Evolutionary conservation across 2,888 invertebrate species (phyloP).

Genomic region (Bembecia ichneumoniformis): DNA sequence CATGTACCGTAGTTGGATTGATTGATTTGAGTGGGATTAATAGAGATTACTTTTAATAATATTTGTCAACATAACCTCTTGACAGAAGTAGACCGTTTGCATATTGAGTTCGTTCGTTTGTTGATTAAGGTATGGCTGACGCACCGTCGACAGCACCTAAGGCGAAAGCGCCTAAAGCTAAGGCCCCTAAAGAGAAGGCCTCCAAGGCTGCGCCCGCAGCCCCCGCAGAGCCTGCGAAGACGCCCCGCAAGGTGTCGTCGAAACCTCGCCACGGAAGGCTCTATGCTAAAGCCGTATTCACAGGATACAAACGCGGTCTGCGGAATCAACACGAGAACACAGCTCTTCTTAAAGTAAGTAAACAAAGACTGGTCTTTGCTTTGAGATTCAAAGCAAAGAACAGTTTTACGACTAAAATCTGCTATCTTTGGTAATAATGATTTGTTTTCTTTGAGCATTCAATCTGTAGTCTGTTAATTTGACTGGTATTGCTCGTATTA

Average conservation of each 20-base stretch:
- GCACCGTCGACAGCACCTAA: conserved; percentile 68
- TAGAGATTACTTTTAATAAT: conserved; percentile 35
- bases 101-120: background rate
- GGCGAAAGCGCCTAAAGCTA: conserved; percentile 70
- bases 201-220: conserved; percentile 69
- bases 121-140: conserved; percentile 76
- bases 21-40: conserved; percentile 28
- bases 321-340: conserved; percentile 99
- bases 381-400: background rate
- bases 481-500: too few species aligned
- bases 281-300: conserved; percentile 98
- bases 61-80: conserved; percentile 66
- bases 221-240: conserved; percentile 66
- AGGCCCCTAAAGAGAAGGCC: conserved; percentile 72
- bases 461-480: too few species aligned
- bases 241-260: conserved; percentile 61
- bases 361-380: background rate
- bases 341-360: conserved; percentile 84
- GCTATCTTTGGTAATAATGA: too few species aligned
- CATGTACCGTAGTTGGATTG: conserved; percentile 27
- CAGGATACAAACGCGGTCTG: conserved; percentile 94
- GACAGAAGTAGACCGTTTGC: conserved; percentile 15
- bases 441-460: too few species aligned
- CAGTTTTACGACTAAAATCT: too few species aligned
- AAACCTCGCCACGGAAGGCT: conserved; percentile 84